Percentiles rank a stretch among this genome's conserved stretches.
Evolutionary conservation across 2,113 vertebrate genomes (phyloP).

Genomic region (Bujurquina vittata): DNA sequence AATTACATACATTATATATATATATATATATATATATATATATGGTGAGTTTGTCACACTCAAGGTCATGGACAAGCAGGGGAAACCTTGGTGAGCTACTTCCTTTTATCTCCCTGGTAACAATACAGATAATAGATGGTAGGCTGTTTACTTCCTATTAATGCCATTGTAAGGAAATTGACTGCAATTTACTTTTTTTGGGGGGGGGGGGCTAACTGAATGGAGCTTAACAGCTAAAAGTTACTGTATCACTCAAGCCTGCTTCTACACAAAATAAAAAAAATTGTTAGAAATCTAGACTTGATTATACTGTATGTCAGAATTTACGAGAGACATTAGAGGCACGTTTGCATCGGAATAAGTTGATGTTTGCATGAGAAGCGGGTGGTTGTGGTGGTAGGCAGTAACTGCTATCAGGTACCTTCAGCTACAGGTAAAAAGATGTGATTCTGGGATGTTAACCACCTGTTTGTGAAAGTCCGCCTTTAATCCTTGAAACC

Average conservation of each 20-base stretch:
- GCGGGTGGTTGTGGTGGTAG: background rate
- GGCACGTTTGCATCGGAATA: no score
- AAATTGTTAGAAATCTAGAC: background rate
- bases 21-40: no score
- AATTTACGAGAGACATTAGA: no score
- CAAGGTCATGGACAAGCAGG: slow-evolving; percentile 7
- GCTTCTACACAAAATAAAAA: background rate
- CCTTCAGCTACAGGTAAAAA: background rate
- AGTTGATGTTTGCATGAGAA: no score
- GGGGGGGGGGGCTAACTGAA: no score
- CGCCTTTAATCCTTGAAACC: background rate
- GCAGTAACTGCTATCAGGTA: rapidly evolving
- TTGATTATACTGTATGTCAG: background rate
- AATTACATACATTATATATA: slow-evolving; percentile 5
- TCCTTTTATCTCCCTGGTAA: slow-evolving; percentile 69
- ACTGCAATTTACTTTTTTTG: background rate
- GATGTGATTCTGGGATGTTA: background rate
- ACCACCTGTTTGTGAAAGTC: background rate
- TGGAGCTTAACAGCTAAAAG: no score
- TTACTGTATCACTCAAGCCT: no score
- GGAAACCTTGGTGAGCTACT: slow-evolving; percentile 49
- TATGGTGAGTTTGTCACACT: slow-evolving; percentile 23
- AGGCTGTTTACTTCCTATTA: background rate
- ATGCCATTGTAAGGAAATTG: background rate
- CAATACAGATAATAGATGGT: slow-evolving; percentile 2